Conservation (phyloP, 1,140 invertebrate species). For the Heliconius melpomene region DNA sequence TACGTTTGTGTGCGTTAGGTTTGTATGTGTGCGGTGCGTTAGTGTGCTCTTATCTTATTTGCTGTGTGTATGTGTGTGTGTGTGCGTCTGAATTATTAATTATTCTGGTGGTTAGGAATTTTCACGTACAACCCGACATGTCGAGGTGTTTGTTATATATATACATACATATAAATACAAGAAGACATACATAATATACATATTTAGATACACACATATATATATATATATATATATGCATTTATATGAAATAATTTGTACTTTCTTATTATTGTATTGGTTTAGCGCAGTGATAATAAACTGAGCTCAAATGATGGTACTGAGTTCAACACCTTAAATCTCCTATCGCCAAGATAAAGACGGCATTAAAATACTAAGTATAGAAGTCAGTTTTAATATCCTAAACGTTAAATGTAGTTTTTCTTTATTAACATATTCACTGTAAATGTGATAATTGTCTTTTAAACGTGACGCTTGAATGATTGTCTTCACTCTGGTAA, state of each 20-base stretch:
- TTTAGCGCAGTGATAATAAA: neutral
- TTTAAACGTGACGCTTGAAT: too few relatives aligned
- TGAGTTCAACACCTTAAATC: neutral
- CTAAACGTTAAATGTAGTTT: too few relatives aligned
- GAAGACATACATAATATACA: neutral
- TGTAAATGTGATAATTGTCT: too few relatives aligned
- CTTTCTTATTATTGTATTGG: neutral
- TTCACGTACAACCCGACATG: slow-evolving; percentile 39
- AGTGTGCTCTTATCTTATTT: slow-evolving; percentile 49
- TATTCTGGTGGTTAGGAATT: slow-evolving; percentile 44
- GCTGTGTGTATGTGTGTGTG: slow-evolving; percentile 41
- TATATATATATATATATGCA: neutral
- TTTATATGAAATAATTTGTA: neutral
- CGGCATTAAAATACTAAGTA: neutral
- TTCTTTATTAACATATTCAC: too few relatives aligned
- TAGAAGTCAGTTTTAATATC: too few relatives aligned
- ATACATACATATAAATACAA: neutral
- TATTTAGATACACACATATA: neutral
- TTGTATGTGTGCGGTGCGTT: slow-evolving; percentile 36
- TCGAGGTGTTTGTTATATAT: slow-evolving; percentile 32
- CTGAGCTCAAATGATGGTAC: neutral
- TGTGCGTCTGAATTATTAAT: slow-evolving; percentile 49
- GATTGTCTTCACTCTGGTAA: neutral
- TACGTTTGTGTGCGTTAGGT: slow-evolving; percentile 58
- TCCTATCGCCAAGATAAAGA: neutral